Evolutionary conservation across 2,888 invertebrate genomes (phyloP).

Genomic region (Synergus japonicus): DNA sequence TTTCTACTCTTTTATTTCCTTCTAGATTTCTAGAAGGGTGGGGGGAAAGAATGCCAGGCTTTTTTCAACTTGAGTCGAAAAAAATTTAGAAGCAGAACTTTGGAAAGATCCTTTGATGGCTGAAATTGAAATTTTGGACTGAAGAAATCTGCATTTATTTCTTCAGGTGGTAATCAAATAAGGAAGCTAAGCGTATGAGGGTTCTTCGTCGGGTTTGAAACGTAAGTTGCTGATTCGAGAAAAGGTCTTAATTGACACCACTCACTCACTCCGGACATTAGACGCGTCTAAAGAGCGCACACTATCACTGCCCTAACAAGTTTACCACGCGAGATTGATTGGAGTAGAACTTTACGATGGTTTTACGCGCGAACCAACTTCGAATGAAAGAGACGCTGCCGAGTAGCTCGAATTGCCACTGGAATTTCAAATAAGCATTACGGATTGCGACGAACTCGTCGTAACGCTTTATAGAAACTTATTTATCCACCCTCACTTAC

Average conservation of each 20-base stretch:
- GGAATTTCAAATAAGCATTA: conserved; percentile 60
- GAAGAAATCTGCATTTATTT: not conserved
- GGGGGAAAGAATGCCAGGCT: not conserved
- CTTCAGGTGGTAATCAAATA: conserved; percentile 1
- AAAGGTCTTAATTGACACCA: conserved; percentile 41
- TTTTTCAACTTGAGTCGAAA: not conserved
- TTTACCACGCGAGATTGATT: conserved; percentile 66
- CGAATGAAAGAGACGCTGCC: conserved; percentile 27
- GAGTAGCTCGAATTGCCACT: conserved; percentile 45
- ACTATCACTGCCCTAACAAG: conserved; percentile 49
- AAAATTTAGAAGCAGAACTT: not conserved
- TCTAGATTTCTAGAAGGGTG: not conserved
- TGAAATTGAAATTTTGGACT: not conserved
- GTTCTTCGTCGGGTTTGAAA: conserved; percentile 21
- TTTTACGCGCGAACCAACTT: conserved; percentile 60
- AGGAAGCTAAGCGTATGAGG: conserved; percentile 3
- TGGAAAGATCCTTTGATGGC: not conserved
- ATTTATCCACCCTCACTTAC: conserved; percentile 42
- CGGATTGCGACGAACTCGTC: conserved; percentile 53
- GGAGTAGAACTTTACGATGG: conserved; percentile 66
- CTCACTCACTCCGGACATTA: conserved; percentile 36
- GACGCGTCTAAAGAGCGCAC: conserved; percentile 30
- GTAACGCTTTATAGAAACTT: conserved; percentile 57
- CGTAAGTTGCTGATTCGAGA: conserved; percentile 25
- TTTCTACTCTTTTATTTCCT: not conserved